Evolutionary conservation across 2,113 vertebrate species (phyloP).

Genomic region (Vulpes vulpes): DNA sequence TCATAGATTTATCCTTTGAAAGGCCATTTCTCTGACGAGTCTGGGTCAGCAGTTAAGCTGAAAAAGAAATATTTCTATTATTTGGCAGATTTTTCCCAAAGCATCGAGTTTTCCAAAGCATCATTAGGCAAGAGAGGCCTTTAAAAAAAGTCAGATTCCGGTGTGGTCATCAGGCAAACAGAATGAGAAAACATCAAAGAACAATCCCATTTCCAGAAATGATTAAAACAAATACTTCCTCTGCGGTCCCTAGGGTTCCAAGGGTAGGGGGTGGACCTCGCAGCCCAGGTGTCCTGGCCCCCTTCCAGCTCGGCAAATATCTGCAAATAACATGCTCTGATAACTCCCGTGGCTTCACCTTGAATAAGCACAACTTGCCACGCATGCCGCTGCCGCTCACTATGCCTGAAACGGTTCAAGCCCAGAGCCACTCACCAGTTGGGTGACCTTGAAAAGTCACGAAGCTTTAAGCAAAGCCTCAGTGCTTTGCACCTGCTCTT

Average conservation of each 20-base stretch:
- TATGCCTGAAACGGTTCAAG: background rate
- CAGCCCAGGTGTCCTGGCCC: slow-evolving; percentile 73
- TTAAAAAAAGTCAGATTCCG: slow-evolving; percentile 25
- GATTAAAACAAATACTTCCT: slow-evolving; percentile 71
- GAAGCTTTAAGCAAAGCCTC: background rate
- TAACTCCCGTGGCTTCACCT: slow-evolving; percentile 46
- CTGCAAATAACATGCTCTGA: slow-evolving; percentile 4
- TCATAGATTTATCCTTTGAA: slow-evolving; percentile 77
- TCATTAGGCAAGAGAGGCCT: slow-evolving; percentile 6
- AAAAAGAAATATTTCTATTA: slow-evolving; percentile 78
- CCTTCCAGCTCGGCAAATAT: slow-evolving; percentile 58
- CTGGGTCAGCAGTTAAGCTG: slow-evolving; percentile 75
- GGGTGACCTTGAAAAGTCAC: slow-evolving; percentile 50
- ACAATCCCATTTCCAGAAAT: slow-evolving; percentile 71
- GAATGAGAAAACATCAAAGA: slow-evolving; percentile 73
- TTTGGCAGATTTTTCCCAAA: slow-evolving; percentile 63
- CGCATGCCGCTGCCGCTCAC: background rate
- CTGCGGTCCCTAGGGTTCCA: slow-evolving; percentile 44
- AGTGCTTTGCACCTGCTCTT: background rate
- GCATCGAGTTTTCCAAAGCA: background rate
- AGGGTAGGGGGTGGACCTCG: background rate
- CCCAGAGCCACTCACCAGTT: background rate
- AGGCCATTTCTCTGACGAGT: slow-evolving; percentile 66
- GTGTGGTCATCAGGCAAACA: slow-evolving; percentile 47
- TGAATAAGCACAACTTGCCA: slow-evolving; percentile 43